Evolutionary conservation across 2,797 vertebrate genomes (phyloP).

Genomic region (Enteromius argenteus): DNA sequence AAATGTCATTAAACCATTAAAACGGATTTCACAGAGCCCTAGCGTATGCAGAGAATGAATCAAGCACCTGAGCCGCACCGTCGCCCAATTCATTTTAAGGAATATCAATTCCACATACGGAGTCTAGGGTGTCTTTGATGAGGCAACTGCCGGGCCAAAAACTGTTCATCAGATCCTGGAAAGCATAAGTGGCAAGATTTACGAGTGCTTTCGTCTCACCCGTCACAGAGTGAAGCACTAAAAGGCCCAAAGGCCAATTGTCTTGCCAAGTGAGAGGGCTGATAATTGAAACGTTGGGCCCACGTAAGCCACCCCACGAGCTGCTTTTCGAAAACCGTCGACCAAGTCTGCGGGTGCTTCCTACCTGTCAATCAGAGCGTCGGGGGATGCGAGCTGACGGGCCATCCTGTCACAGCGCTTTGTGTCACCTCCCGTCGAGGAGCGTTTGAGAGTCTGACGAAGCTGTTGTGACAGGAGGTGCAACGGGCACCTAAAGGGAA

Average conservation of each 20-base stretch:
- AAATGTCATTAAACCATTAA: background rate
- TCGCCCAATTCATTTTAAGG: constrained; percentile 29
- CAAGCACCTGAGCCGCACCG: background rate
- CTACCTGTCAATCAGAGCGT: constrained; percentile 57
- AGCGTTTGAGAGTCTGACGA: constrained; percentile 29
- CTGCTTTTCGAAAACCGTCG: constrained; percentile 45
- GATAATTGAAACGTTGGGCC: constrained; percentile 60
- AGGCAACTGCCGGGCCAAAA: constrained; percentile 6
- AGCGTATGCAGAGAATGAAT: constrained; percentile 21
- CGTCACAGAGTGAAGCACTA: constrained; percentile 48
- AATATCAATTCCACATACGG: constrained; percentile 24
- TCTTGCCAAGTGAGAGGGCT: constrained; percentile 42
- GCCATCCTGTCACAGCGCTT: constrained; percentile 47
- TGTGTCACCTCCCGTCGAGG: constrained; percentile 36
- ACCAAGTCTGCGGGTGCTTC: constrained; percentile 43
- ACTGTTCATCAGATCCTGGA: constrained; percentile 23
- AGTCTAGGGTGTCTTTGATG: constrained; percentile 45
- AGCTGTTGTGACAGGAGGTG: constrained; percentile 64
- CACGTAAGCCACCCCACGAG: constrained; percentile 16
- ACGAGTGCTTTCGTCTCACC: constrained; percentile 46
- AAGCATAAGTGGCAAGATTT: constrained; percentile 27
- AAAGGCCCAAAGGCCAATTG: constrained; percentile 51
- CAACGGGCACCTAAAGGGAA: constrained; percentile 38
- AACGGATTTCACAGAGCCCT: background rate
- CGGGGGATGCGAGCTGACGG: constrained; percentile 31